phyloP scores from a whole-genome alignment of 1,140 invertebrate species.

The Oscheius sp. region DNA sequence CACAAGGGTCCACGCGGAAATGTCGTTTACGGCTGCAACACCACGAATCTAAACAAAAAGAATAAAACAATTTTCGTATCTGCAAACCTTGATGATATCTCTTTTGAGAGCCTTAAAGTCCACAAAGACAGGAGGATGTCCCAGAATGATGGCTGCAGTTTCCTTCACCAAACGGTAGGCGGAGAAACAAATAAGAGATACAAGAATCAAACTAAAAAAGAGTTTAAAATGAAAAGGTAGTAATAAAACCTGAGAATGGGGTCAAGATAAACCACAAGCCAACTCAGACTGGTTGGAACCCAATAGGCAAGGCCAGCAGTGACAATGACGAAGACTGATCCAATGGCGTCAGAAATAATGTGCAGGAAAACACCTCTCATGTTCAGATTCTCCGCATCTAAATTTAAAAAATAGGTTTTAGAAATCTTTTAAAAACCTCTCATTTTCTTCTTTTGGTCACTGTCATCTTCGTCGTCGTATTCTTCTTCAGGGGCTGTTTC shows the following conservation, averaged over 20 bases:
- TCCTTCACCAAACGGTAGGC: slow-evolving; percentile 43
- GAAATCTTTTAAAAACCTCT: neutral
- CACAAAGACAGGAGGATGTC: slow-evolving; percentile 4
- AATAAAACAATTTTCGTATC: neutral
- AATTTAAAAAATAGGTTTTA: neutral
- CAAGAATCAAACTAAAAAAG: slow-evolving; percentile 67
- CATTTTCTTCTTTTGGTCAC: neutral
- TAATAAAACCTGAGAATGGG: slow-evolving; percentile 76
- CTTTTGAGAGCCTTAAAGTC: neutral
- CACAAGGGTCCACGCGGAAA: slow-evolving; percentile 68
- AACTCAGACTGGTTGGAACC: slow-evolving; percentile 75
- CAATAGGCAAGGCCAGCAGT: slow-evolving; percentile 85
- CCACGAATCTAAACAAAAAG: slow-evolving; percentile 64
- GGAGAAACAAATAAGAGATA: slow-evolving; percentile 64
- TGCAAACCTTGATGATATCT: slow-evolving; percentile 16
- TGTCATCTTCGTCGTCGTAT: neutral
- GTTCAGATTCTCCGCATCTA: slow-evolving; percentile 74
- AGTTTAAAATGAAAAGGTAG: neutral
- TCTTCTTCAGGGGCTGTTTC: neutral
- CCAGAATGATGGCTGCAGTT: slow-evolving; percentile 50
- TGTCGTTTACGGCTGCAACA: slow-evolving; percentile 67
- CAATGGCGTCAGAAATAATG: slow-evolving; percentile 84
- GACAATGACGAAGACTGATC: slow-evolving; percentile 87
- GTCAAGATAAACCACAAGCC: slow-evolving; percentile 78
- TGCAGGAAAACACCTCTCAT: slow-evolving; percentile 96